These are phyloP conservation scores for Rallus limicola DNA, from an alignment of 2,113 vertebrate species.

Conservation along the genomic window DNA sequence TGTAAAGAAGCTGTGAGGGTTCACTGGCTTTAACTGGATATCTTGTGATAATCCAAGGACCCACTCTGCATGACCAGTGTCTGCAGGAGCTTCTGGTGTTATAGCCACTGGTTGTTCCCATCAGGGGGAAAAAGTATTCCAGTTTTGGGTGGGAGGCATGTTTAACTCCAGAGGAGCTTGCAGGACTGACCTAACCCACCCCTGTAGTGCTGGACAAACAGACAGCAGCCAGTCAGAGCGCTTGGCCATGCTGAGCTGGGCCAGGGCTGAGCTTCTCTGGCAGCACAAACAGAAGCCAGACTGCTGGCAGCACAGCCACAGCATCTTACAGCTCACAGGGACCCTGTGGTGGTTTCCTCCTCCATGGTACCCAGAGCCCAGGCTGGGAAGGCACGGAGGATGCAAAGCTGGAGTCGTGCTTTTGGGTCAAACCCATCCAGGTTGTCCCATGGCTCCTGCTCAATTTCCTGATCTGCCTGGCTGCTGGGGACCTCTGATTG, in stretches of 20 bases:
- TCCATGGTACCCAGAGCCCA: not conserved
- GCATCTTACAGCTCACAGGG: not conserved
- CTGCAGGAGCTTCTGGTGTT: not conserved
- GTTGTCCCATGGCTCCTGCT: not conserved
- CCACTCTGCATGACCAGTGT: accelerated
- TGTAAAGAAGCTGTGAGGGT: not conserved
- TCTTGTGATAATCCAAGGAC: not conserved
- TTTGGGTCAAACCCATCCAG: not conserved
- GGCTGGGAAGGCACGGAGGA: not conserved
- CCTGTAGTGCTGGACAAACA: not conserved
- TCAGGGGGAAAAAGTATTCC: not conserved
- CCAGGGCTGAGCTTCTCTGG: not conserved
- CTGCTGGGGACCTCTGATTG: not conserved
- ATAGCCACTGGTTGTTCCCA: not conserved
- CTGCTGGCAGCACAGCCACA: not conserved
- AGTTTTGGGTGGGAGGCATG: not conserved
- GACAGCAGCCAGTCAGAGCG: not conserved
- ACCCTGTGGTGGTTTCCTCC: not conserved
- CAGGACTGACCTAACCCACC: not conserved
- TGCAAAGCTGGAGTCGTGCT: not conserved
- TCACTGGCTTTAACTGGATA: accelerated
- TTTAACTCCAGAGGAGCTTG: not conserved
- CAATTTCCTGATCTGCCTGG: not conserved
- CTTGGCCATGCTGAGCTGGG: not conserved
- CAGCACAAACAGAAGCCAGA: not conserved